Base-by-base conservation (phyloP, 2,888 invertebrate genomes). In the Pomacea canaliculata region DNA sequence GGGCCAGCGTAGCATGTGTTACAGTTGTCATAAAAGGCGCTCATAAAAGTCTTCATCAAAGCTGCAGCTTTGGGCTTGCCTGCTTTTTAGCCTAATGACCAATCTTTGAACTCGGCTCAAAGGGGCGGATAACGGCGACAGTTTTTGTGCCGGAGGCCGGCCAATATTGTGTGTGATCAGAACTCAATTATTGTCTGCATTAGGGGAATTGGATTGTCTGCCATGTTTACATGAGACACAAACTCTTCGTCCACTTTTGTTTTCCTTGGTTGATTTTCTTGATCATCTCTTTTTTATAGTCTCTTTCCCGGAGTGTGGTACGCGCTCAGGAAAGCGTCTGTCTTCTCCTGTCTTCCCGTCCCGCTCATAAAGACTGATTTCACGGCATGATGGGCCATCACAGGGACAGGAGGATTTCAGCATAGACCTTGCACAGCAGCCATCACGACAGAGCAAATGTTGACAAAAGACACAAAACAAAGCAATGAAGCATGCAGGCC, bases 11-110 rank as follows among this genome's bases (percentile, higher is more conserved):
- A 51, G 67, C 73, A 59, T 74, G 74, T 74, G 74, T 74, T 74
- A 69, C 48, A 19, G 63, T 59, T 23, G 49, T 49, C 69, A 68
- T 74, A 74, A 74, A 74, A 7, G 37, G 27, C 23, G 48, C 59
- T 62, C 68, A 74, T 74, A 74, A 74, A 74, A 59, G 56, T 62
- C 69, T 68, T 74, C 74, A 74, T 74, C 74, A 74, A 74, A 74
- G 74, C 69, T 69, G 60, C 46, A 56, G 74, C 60, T 18, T 37
- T 18, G 49, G 49, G 62, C 62, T 68, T 27, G 74, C 60, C 69
- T 51, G n/a, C 37, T 46, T 74, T 74, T 70, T 69, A 74, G 69
- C 74, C 60, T 27, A 37, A 19, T 18, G 68, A 59, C 67, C 56
- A 67, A 74, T 67, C 74, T 74, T 74, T 67, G 74, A 56, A n/a